Percentiles rank a stretch among this genome's conserved stretches.
Conservation (phyloP, 1,140 invertebrate species). For the Harpegnathos saltator region DNA sequence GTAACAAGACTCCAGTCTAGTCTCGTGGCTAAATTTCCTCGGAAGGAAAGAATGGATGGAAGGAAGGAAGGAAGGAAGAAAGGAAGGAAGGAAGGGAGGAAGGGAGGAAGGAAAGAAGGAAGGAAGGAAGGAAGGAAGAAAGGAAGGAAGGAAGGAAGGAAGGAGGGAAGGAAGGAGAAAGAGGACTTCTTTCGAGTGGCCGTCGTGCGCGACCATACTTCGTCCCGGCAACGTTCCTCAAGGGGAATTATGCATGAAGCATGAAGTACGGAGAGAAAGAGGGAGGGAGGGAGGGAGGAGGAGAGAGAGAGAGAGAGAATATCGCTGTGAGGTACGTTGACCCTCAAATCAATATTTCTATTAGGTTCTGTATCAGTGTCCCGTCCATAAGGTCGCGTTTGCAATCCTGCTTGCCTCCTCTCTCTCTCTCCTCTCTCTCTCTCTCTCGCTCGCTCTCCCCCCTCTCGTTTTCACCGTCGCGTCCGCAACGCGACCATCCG, state of each 20-base stretch:
- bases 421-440: too few species aligned
- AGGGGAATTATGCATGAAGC: slow-evolving; percentile 40
- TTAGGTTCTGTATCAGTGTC: slow-evolving; percentile 74
- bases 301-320: too few species aligned
- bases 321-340: slow-evolving; percentile 73
- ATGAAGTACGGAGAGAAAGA: slow-evolving; percentile 45
- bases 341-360: slow-evolving; percentile 79
- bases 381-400: slow-evolving; percentile 56
- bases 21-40: neutral
- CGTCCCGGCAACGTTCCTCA: slow-evolving; percentile 30
- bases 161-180: neutral
- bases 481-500: neutral
- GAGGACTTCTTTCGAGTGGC: neutral
- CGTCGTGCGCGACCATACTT: neutral
- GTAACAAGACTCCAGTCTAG: too few species aligned
- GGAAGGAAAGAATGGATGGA: too few species aligned
- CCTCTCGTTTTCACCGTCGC: slow-evolving; percentile 20
- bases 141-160: neutral
- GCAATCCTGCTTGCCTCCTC: slow-evolving; percentile 44
- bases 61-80: neutral
- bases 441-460: too few species aligned
- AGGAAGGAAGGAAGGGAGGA: neutral
- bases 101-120: neutral
- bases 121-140: neutral
- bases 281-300: too few species aligned